Evolutionary conservation across 2,113 vertebrate genomes (phyloP), one percentile per base, ranked within the genome.

Genomic region (Oryzias javanicus): DNA sequence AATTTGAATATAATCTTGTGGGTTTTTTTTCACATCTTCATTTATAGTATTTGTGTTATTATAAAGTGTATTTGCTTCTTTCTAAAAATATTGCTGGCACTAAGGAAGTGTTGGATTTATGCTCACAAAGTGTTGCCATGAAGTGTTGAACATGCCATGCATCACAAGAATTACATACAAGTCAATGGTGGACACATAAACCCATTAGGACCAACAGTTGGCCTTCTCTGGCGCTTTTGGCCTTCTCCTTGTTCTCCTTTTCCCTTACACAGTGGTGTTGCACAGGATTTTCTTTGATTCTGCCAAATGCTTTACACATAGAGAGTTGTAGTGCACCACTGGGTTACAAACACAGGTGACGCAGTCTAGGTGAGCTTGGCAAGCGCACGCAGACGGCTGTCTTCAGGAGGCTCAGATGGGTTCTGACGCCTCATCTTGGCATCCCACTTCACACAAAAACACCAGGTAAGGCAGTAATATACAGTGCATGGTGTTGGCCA

Each of bases 341-440:
- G 71, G 87, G 90, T 89, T 89, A 84, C 57, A 67, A 82, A 88
- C 64, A 22, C 74, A 81, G 82, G 79, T 87, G 83, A 89, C 90
- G 82, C 91, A 88, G 85, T 54, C 67, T 85, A 74, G 90, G 86
- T 91, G 75, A 87, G 82, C 78, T 89, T 91, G 89, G 88, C 89
- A 89, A 73, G 49, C 70, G 82, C 82, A 82, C 63, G 79, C 78
- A 88, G 75, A 7, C 55, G 73, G 60, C 66, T 55, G 69, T 84
- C 67, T 83, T 76, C 64, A 76, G 70, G 72, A 78, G 74, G 62
- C 75, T 86, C 76, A 72, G 79, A 77, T 74, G 68, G 73, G 81
- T 61, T 86, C 82, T 73, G 81, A 79, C 77, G 82, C 71, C 59
- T 79, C 42, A 35, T 80, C 71, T 89, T 89, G 85, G 87, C 86